Conservation (phyloP, 2,888 invertebrate species). For the Drosophila lacicola region DNA sequence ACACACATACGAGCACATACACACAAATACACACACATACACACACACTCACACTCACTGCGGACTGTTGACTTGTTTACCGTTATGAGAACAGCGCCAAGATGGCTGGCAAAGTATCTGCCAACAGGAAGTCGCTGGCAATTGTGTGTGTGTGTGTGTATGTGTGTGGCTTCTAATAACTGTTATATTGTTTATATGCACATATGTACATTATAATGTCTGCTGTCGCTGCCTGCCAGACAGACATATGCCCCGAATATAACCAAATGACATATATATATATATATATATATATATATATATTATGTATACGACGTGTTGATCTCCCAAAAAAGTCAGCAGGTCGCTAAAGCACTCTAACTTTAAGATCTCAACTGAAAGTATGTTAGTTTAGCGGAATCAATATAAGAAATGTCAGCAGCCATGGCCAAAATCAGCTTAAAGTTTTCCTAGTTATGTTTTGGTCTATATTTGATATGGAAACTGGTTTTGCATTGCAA, state of each 20-base stretch:
- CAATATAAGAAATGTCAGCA: no score
- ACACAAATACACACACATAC: constrained; percentile 1
- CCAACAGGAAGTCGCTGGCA: constrained; percentile 37
- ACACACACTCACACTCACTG: constrained; percentile 3
- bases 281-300: constrained; percentile 3
- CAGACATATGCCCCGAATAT: background rate
- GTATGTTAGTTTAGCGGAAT: no score
- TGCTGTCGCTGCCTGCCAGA: background rate
- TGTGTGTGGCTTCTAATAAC: constrained; percentile 1
- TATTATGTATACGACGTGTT: constrained; percentile 6
- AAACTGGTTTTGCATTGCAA: no score
- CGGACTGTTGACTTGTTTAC: constrained; percentile 42
- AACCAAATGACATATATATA: background rate
- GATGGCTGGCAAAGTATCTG: constrained; percentile 43
- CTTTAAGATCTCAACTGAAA: background rate
- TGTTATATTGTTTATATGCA: constrained; percentile 10
- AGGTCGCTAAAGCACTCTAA: background rate
- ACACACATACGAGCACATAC: constrained; percentile 2
- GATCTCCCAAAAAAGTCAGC: background rate
- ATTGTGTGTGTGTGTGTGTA: background rate
- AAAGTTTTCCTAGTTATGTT: no score
- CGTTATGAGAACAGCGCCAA: constrained; percentile 22
- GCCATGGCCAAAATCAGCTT: no score
- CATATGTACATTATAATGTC: background rate
- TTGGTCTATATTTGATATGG: no score